Evolutionary conservation across 2,888 invertebrate species (phyloP).

Genomic region (Drosophila differens): DNA sequence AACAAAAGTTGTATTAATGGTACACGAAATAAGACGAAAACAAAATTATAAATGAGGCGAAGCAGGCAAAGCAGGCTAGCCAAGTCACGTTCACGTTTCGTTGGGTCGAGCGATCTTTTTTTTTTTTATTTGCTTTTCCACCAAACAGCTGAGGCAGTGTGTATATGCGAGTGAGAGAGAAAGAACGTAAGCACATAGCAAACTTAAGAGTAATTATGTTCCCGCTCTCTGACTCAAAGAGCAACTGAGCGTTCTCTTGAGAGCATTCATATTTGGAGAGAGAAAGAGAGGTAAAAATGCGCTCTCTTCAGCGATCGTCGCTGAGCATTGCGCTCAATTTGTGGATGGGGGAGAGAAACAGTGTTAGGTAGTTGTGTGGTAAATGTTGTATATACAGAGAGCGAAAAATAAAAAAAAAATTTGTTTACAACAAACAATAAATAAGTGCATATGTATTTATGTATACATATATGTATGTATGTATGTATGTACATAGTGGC

Average conservation of each 20-base stretch:
- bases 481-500: conserved; percentile 7
- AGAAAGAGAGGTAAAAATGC: neutral
- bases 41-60: conserved; percentile 30
- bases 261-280: neutral
- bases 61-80: conserved; percentile 57
- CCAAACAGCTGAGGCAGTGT: conserved; percentile 39
- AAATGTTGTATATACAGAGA: conserved; percentile 1
- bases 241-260: conserved; percentile 22
- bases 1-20: conserved; percentile 48
- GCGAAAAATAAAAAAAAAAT: conserved; percentile 34
- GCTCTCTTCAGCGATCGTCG: conserved; percentile 40
- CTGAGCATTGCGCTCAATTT: conserved; percentile 24
- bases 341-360: conserved; percentile 17
- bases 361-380: conserved; percentile 29
- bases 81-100: conserved; percentile 74
- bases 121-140: neutral
- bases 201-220: neutral
- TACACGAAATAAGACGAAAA: conserved; percentile 31
- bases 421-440: conserved; percentile 70
- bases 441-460: conserved; percentile 39
- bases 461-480: neutral
- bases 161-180: conserved; percentile 3
- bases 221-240: conserved; percentile 2
- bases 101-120: conserved; percentile 50
- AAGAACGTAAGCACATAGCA: neutral